Conservation (phyloP, 92 coral and sea anemone genomes). For the Muricea muricata region DNA sequence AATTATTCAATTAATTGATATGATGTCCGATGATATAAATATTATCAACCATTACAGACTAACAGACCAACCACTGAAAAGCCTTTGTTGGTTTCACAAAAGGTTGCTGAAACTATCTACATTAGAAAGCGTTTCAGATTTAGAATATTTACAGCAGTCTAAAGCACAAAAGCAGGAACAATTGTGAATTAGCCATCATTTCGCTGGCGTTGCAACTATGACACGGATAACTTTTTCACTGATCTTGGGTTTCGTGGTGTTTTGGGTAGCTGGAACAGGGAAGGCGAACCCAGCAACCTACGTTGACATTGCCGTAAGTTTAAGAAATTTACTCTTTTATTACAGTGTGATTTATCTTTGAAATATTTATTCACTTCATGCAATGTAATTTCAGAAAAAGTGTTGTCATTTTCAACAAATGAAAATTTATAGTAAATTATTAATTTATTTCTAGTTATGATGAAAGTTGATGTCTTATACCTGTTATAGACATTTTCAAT, state of each 20-base stretch:
- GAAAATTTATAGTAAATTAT: no score
- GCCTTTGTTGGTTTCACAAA: background rate
- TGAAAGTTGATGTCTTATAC: no score
- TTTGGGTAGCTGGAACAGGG: background rate
- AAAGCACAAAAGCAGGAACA: slow-evolving; percentile 45
- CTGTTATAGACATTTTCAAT: no score
- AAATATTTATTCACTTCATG: no score
- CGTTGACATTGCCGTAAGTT: background rate
- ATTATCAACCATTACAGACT: no score
- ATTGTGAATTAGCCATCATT: slow-evolving; percentile 76
- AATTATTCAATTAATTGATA: no score
- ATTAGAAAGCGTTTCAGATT: background rate
- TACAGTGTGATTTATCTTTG: no score
- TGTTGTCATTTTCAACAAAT: no score
- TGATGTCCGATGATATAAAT: no score
- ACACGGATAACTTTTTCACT: background rate
- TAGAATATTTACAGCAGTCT: slow-evolving; percentile 32
- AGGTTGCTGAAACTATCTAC: background rate
- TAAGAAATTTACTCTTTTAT: background rate
- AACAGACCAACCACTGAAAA: background rate
- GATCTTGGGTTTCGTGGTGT: background rate
- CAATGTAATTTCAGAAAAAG: no score
- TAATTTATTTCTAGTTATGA: no score
- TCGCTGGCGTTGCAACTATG: slow-evolving; percentile 89
- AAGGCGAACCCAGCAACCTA: background rate